Conservation (phyloP, 2,888 invertebrate genomes). For the Andrena camellia region DNA sequence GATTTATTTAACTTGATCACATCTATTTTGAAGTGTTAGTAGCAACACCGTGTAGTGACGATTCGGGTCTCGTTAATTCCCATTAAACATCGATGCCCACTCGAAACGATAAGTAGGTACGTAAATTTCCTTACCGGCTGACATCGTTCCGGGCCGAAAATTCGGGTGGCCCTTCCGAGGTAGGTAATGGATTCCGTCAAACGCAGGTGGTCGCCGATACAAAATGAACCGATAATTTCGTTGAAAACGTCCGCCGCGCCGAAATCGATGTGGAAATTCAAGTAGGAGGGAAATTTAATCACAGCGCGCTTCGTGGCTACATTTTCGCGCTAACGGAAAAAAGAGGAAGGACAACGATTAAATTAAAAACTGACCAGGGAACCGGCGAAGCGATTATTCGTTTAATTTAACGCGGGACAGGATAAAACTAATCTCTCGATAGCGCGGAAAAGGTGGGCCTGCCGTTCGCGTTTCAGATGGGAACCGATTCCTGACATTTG, state of each 20-base stretch:
- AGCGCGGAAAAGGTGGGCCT: background rate
- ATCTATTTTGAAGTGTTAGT: no score
- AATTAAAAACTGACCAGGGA: background rate
- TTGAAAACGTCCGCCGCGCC: constrained; percentile 14
- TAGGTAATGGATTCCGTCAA: constrained; percentile 50
- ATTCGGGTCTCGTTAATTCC: background rate
- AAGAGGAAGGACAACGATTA: no score
- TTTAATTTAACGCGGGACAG: background rate
- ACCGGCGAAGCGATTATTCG: background rate
- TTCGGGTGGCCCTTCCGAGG: constrained; percentile 24
- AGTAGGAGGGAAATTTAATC: constrained; percentile 38
- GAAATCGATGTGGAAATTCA: constrained; percentile 37
- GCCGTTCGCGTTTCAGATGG: constrained; percentile 30
- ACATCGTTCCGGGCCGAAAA: constrained; percentile 9
- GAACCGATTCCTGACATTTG: constrained; percentile 59
- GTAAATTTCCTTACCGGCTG: constrained; percentile 16
- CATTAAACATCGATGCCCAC: constrained; percentile 9
- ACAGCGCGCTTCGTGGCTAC: background rate
- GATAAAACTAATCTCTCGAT: constrained; percentile 23
- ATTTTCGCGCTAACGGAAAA: background rate
- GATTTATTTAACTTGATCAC: no score
- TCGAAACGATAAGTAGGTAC: constrained; percentile 17
- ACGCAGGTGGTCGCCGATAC: constrained; percentile 25
- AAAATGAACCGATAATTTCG: constrained; percentile 54
- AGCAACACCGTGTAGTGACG: no score